Conservation (phyloP, 2,888 invertebrate species). For the Trissolcus japonicus region DNA sequence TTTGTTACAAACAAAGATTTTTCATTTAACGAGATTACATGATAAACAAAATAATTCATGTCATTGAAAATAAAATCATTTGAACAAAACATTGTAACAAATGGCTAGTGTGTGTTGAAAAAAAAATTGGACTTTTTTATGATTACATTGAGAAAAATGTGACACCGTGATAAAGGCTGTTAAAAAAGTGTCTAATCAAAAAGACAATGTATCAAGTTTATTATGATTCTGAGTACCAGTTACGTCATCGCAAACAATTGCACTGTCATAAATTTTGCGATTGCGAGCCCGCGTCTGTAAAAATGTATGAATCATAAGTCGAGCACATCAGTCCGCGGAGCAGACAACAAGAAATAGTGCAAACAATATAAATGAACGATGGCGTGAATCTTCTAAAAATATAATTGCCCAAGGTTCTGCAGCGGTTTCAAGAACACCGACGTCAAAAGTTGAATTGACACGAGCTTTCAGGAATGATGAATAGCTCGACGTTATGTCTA, state of each 20-base stretch:
- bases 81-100: no score
- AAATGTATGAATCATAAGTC: slow-evolving; percentile 12
- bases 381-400: slow-evolving; percentile 39
- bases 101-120: no score
- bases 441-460: slow-evolving; percentile 32
- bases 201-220: neutral
- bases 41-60: no score
- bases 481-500: neutral
- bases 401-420: slow-evolving; percentile 26
- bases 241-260: slow-evolving; percentile 18
- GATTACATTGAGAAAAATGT: neutral
- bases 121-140: no score
- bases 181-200: neutral
- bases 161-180: neutral
- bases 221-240: slow-evolving; percentile 7
- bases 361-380: slow-evolving; percentile 38
- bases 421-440: slow-evolving; percentile 40
- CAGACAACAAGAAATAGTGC: slow-evolving; percentile 18
- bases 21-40: no score
- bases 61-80: no score
- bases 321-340: neutral
- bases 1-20: no score
- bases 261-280: slow-evolving; percentile 3
- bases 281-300: neutral
- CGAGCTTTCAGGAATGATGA: slow-evolving; percentile 13